Conservation (phyloP, 2,888 invertebrate species). For the Schizaphis graminum region DNA sequence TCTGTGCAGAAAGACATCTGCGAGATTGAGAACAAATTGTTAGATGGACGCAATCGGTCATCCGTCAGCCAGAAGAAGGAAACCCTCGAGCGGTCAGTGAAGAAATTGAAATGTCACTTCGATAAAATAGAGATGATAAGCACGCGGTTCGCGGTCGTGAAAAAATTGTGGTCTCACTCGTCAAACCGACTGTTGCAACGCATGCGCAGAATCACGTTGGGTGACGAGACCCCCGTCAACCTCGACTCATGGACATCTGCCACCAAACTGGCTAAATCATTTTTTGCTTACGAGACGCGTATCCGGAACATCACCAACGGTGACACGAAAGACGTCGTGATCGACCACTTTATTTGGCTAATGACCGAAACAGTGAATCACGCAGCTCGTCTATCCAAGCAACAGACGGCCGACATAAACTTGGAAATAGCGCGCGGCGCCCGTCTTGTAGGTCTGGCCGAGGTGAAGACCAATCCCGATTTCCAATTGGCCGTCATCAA, state of each 20-base stretch:
- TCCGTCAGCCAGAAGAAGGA: not conserved
- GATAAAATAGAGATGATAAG: not conserved
- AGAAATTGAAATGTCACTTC: not conserved
- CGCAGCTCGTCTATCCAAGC: not conserved
- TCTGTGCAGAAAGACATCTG: conserved; percentile 68
- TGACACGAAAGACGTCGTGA: not conserved
- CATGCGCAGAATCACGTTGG: not conserved
- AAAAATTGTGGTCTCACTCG: not conserved
- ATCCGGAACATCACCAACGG: not conserved
- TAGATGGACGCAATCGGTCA: not conserved
- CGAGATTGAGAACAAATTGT: not conserved
- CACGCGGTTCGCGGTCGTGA: not conserved
- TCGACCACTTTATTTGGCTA: not conserved
- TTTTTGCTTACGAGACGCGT: not conserved
- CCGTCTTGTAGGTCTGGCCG: not conserved
- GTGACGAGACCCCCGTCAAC: not conserved
- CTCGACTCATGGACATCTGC: not conserved
- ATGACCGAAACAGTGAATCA: not conserved
- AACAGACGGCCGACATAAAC: not conserved
- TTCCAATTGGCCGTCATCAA: not conserved
- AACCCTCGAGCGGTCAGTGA: not conserved
- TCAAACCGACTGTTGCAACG: not conserved
- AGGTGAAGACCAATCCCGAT: not conserved
- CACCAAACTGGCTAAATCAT: not conserved
- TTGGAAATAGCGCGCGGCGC: not conserved